Base-by-base conservation (phyloP, 2,888 invertebrate genomes). In the Anagyrus pseudococci region DNA sequence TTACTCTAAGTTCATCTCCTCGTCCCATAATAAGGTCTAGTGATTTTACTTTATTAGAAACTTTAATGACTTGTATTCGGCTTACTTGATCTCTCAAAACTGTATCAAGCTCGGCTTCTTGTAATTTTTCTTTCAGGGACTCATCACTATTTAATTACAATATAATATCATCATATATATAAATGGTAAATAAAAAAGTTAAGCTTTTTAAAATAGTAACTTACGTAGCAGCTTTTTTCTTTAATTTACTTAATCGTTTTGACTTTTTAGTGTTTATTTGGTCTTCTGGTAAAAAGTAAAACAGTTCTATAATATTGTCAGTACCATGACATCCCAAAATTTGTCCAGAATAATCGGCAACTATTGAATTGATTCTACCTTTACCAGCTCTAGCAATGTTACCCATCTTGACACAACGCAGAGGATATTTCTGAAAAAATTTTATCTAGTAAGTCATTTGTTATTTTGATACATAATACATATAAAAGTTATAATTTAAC, bases 281-380 rank as follows among this genome's bases (percentile, higher is more conserved):
- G 13, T 90, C 89, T 20, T 91, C 88, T 0, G 88, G 82, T 72
- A 91, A 88, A 71, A 98, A 89, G 44, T 88, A 84, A 77, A 94
- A 98, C 57, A 94, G 81, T 82, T 98, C 98, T 17, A 98, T 82
- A 23, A 86, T 81, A 58, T 88, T 87, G 73, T 95, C 93, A 13
- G 88, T 89, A 2, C 96, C 96, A 76, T 93, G 92, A 77, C 94
- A 94, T 1, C 88, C 89, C 2, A 98, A 76, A 20, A 94, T 81
- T 66, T 86, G 85, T 67, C 90, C 89, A 20, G 90, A 87, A 0
- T 84, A 80, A 81, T 97, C 95, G 1, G 88, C 84, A 17, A 84
- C 83, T 73, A 97, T 83, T 22, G 89, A 88, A 0, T 91, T 87
- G 1, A 96, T 90, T 70, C 95, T 85, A 3, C 94, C 95, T 70